These are phyloP conservation scores for Pseudochirops corinnae DNA, from an alignment of 2,797 vertebrate species.

Conservation along the genomic window DNA sequence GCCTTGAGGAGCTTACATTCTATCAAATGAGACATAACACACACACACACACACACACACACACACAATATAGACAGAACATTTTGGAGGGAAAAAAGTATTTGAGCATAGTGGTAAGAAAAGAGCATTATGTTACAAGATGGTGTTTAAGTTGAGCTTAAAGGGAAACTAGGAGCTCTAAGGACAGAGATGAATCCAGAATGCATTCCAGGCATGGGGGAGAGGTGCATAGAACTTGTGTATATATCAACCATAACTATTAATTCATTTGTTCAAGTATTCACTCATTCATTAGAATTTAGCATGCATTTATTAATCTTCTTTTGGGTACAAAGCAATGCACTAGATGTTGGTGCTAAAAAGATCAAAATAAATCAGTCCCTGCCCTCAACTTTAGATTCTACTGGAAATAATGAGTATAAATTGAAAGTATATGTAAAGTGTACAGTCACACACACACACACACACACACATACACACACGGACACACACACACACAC, in stretches of 20 bases:
- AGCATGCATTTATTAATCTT: not conserved
- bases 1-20: not conserved
- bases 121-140: not conserved
- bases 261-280: not conserved
- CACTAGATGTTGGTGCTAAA: not conserved
- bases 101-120: slow-evolving; percentile 27
- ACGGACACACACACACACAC: too few relatives aligned
- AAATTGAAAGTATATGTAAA: not conserved
- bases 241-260: not conserved
- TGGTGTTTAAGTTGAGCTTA: not conserved
- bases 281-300: not conserved
- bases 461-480: not conserved
- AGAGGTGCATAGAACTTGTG: not conserved
- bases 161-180: not conserved
- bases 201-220: not conserved
- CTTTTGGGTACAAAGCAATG: not conserved
- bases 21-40: not conserved
- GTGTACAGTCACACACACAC: not conserved
- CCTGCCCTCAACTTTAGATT: not conserved
- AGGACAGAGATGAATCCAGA: not conserved
- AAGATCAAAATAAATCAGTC: not conserved
- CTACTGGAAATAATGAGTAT: not conserved
- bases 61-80: too few relatives aligned
- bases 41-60: too few relatives aligned
- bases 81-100: slow-evolving; percentile 33